Evolutionary conservation across 2,797 vertebrate genomes (phyloP), one percentile per base, ranked within the genome.

Genomic region (Phoxinus dragarum): DNA sequence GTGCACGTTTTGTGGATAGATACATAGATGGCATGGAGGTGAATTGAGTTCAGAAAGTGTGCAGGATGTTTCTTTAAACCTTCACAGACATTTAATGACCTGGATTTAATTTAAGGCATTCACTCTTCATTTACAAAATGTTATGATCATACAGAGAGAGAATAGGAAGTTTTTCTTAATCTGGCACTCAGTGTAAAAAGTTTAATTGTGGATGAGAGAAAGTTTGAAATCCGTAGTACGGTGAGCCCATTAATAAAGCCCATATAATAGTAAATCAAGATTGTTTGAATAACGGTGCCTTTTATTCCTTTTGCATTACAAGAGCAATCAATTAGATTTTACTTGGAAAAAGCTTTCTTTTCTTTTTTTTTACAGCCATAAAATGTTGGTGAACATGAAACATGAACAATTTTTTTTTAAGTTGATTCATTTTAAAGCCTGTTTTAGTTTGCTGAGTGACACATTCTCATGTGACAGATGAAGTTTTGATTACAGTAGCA

Each of bases 381-480:
- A 54, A 12, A 21, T 8, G 5, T 14, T 7, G 9, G 9, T 4
- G 16, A n/a, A 9, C 23, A 0, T 34, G 16, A 27, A 44, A 38
- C 38, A n/a, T 19, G 1, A 16, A 31, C 17, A 0, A 27, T 27
- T 27, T 38, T 42, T 34, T 9, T 54, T 47, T 23, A 38, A 40
- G 42, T 19, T 38, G 3, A 27, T 31, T 5, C 4, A 61, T 78
- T 84, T 84, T 34, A 61, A 11, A 38, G 49, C 42, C 42, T 27
- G 36, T 14, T 76, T 71, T 49, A 52, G n/a, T 23, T 38, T 42
- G 81, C 40, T 16, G 34, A 82, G 49, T 87, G 84, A 88, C 80
- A 80, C 66, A 81, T 34, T 34, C 12, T 71, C 64, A 31, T 75
- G n/a, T 78, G 80, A 85, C 19, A 1, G 38, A 73, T 79, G 67